Percentiles rank a stretch among this genome's conserved stretches.
These are phyloP conservation scores for Rattus norvegicus DNA, from an alignment of 2,113 vertebrate species.

Conservation along the genomic window GRCr8 NC_086022.1:68091501-68092000, in stretches of 20 bases:
- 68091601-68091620: not conserved
- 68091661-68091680: not conserved
- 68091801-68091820: constrained; percentile 21
- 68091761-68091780: constrained; percentile 7
- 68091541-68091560: not conserved
- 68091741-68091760: constrained; percentile 96
- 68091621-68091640: not conserved
- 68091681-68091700: constrained; percentile 80
- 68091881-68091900: not conserved
- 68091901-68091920: not conserved
- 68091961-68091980: not conserved
- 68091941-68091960: not conserved
- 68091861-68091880: not conserved
- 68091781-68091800: not conserved
- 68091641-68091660: not conserved
- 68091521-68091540: constrained; percentile 30
- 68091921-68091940: not conserved
- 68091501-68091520: no score
- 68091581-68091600: constrained; percentile 49
- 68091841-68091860: not conserved
- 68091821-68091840: not conserved
- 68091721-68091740: constrained; percentile 96
- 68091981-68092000: not conserved
- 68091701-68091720: constrained; percentile 98
- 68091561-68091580: not conserved